A percentile compares a stretch with the other conserved stretches of the same genome.
These are phyloP conservation scores for Punctoribates punctum DNA, from an alignment of 2,888 invertebrate genomes.

Conservation along the genomic window DNA sequence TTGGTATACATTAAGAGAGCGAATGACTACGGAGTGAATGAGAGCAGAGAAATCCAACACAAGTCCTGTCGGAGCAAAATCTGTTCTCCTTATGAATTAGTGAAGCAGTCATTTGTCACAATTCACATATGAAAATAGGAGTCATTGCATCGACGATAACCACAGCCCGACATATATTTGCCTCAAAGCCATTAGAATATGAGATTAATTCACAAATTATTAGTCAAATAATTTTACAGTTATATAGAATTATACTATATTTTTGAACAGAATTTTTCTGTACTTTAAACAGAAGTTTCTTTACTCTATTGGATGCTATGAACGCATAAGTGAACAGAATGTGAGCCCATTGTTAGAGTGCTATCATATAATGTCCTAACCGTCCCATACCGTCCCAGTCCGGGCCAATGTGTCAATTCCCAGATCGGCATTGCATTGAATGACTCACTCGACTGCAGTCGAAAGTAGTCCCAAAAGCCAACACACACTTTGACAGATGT, in stretches of 20 bases:
- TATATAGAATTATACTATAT: neutral
- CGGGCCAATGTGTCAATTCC: slow-evolving; percentile 13
- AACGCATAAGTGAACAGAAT: slow-evolving; percentile 12
- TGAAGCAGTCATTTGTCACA: slow-evolving; percentile 6
- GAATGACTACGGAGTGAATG: no score
- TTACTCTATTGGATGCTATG: neutral
- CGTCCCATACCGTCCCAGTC: neutral
- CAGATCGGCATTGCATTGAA: neutral
- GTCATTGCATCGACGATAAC: neutral
- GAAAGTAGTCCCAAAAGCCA: slow-evolving; percentile 3
- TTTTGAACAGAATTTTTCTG: no score
- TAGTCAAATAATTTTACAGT: slow-evolving; percentile 10
- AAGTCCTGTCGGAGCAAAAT: no score
- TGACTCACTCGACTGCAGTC: neutral
- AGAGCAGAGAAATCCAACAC: no score
- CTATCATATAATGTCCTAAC: neutral
- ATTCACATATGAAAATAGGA: slow-evolving; percentile 10
- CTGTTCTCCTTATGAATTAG: no score
- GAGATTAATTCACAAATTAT: neutral
- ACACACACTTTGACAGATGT: slow-evolving; percentile 21
- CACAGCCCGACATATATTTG: neutral
- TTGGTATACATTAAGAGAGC: slow-evolving; percentile 2
- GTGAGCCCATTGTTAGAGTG: neutral
- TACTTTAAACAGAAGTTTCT: slow-evolving; percentile 2
- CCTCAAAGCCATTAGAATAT: neutral